Percentiles rank a stretch among this genome's conserved stretches.
phyloP scores from a whole-genome alignment of 2,113 vertebrate species.

The Gadus chalcogrammus region DNA sequence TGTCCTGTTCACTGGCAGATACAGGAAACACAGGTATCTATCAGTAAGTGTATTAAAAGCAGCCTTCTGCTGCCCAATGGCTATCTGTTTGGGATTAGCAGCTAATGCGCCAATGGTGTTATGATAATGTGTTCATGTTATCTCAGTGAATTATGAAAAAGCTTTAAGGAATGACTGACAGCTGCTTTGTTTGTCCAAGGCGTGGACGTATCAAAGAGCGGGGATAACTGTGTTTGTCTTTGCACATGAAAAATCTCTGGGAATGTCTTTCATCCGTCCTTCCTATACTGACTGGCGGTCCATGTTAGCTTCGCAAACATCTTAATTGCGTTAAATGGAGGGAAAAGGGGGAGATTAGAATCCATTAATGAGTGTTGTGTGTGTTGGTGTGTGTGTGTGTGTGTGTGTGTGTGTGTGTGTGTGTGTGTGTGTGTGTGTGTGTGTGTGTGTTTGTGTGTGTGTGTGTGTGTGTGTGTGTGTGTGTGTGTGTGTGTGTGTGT shows the following conservation, averaged over 20 bases:
- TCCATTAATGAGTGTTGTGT: constrained; percentile 69
- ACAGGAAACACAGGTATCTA: constrained; percentile 49
- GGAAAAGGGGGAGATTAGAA: constrained; percentile 73
- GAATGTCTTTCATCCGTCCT: constrained; percentile 72
- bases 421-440: too few relatives aligned
- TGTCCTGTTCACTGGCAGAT: constrained; percentile 32
- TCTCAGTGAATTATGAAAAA: constrained; percentile 55
- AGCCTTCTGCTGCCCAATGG: constrained; percentile 19
- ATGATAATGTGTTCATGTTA: constrained; percentile 53
- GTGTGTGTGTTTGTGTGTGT: too few relatives aligned
- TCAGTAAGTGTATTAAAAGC: constrained; percentile 47
- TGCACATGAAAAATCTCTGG: constrained; percentile 57
- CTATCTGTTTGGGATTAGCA: constrained; percentile 55
- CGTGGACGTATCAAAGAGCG: constrained; percentile 41
- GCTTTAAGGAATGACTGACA: constrained; percentile 50
- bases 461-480: too few relatives aligned
- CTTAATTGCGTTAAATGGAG: constrained; percentile 78
- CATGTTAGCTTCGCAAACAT: constrained; percentile 76
- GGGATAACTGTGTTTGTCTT: constrained; percentile 60
- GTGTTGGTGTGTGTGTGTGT: not conserved
- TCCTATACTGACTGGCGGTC: constrained; percentile 62
- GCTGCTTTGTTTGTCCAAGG: constrained; percentile 52
- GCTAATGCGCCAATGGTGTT: constrained; percentile 53
- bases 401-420: too few relatives aligned
- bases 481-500: too few relatives aligned